Base-by-base conservation (phyloP, 2,797 vertebrate species). In the Ctenosaura bakeri region DNA sequence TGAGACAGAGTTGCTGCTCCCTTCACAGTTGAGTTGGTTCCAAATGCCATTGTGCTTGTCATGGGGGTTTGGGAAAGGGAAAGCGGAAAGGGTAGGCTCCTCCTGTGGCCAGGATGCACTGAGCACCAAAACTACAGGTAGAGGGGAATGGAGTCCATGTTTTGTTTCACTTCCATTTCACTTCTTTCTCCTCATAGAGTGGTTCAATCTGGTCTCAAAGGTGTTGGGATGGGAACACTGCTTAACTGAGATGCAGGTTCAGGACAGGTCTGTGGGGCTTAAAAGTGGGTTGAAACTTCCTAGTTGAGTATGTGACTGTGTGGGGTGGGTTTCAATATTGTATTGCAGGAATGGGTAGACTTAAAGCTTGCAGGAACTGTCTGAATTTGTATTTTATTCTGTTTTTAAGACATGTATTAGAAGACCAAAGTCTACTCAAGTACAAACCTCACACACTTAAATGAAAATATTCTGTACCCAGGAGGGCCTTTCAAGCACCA, bases 111-210 rank as follows among this genome's bases (percentile, higher is more conserved):
- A 90, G 90, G 90, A 92, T 79, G 90, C 50, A 79, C 87, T 80
- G 26, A 91, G 80, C 71, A 62, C 90, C 86, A 35, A 88, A 96
- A 95, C 96, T 97, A 94, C 92, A 95, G 88, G 1, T 29, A 16
- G 50, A 56, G 22, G 12, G 85, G 87, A 54, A 71, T 12, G 10
- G 71, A 52, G 54, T 56, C 13, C 26, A 52, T 46, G 66, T 24
- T 74, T 71, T 18, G n/a, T 42, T 18, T 26, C 12, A 35, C 6
- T 20, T 66, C 52, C 7, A 14, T 26, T 5, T 13, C 5, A 18
- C 4, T 18, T 80, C 52, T 9, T 26, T 24, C 29, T 69, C 73
- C 12, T 20, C 22, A 56, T 8, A 52, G 76, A 46, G 26, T 3
- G 29, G 52, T 6, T 2, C 35, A 9, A 62, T 52, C 14, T 64